Base-by-base conservation (phyloP, 2,888 invertebrate genomes). In the Cremastinae sp. region DNA sequence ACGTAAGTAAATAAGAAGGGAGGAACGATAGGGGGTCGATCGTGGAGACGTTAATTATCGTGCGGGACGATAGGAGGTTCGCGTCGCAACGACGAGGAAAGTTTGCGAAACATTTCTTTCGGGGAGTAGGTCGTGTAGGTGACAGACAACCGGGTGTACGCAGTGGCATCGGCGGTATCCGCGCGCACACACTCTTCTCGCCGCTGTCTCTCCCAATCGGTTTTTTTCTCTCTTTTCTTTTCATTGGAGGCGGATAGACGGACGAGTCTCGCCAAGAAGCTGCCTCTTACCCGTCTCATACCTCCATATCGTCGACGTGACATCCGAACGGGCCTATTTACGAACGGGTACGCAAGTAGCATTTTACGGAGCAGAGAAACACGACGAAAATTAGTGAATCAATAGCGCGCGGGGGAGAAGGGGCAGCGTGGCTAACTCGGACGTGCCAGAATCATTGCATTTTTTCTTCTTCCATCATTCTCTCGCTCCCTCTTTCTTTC, bases 1-100 rank as follows among this genome's bases (percentile, higher is more conserved):
- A 89, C 87, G 90, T 90, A 90, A 90, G 90, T 91, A 89, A 83
- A 82, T 82, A 78, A 79, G 61, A 80, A 59, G 70, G 73, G 78
- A 54, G 14, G 20, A 10, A 20, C 38, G n/a, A 22, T 5, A 49
- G 49, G 14, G 8, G 49, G 12, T 8, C 14, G 16, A 34, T 49
- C 28, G 38, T 66, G 47, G 38, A 34, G 58, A 36, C 51, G 20
- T 66, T 47, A 38, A 20, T 61, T 20, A 16, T 16, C 18, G 10
- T 18, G n/a, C 7, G 47, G 14, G n/a, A 22, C 10, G 16, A 47
- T 3, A 47, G 1, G 10, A 12, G 16, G 16, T 45, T 47, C 14
- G 34, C 9, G 41, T 66, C 58, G 43, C 53, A 38, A 47, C 43
- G 12, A 56, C 1, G 20, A 12, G 18, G 66, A 53, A 74, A 14